Conservation (phyloP, 2,888 invertebrate genomes). For the Muscina levida region DNA sequence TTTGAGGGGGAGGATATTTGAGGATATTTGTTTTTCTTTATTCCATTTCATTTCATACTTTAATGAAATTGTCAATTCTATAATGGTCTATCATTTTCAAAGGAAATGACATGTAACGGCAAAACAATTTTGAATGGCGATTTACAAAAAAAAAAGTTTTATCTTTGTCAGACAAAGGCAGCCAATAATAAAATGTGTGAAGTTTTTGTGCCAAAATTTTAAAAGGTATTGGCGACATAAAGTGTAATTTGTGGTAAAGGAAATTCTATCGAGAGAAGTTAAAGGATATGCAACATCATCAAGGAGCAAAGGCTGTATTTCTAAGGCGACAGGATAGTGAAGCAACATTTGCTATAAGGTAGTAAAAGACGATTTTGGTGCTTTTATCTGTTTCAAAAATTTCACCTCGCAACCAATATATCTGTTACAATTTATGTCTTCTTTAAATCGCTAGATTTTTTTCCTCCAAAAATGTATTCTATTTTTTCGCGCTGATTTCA, state of each 20-base stretch:
- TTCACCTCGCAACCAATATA: too few relatives aligned
- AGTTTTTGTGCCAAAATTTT: not conserved
- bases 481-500: conserved; percentile 23
- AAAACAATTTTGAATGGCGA: conserved; percentile 16
- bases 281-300: too few relatives aligned
- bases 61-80: conserved; percentile 65
- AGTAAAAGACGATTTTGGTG: too few relatives aligned
- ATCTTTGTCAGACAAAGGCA: not conserved
- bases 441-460: too few relatives aligned
- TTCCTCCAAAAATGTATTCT: not conserved
- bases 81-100: conserved; percentile 62
- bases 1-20: too few relatives aligned
- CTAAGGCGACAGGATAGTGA: too few relatives aligned
- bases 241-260: too few relatives aligned
- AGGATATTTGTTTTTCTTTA: conserved; percentile 42
- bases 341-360: too few relatives aligned
- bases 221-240: not conserved
- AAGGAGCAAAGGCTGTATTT: too few relatives aligned
- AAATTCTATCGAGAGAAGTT: too few relatives aligned
- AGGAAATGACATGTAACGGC: conserved; percentile 61
- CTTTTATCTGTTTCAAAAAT: too few relatives aligned
- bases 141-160: conserved; percentile 30
- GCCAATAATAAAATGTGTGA: not conserved
- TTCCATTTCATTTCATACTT: conserved; percentile 45
- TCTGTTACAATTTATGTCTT: too few relatives aligned